Base-by-base conservation (phyloP, 1,140 invertebrate species). In the Brachionus asplanchnoidis region DNA sequence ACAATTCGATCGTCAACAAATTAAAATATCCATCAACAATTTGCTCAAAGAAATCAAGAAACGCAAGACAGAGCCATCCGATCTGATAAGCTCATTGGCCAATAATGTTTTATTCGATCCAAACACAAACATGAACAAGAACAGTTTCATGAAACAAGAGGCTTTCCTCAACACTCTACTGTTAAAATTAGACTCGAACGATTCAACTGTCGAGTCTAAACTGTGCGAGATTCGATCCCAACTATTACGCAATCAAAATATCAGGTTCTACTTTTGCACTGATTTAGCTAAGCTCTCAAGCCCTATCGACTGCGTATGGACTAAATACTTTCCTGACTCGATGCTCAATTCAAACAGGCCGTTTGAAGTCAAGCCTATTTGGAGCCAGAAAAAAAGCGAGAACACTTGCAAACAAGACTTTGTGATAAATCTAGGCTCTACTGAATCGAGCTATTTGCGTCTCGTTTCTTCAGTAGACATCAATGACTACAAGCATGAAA, bases 401-500 rank as follows among this genome's bases (percentile, higher is more conserved):
- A 68, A 1, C 20, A 42, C 40, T 17, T 8, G 42, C 9, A 85
- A 44, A 80, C 87, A 88, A 91, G 92, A 85, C 92, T 92, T 87
- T 87, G 92, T 95, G 80, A 91, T 94, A 85, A 94, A 94, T n/a
- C 91, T 96, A 85, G 94, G 94, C 28, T 93, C 94, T 44, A 92
- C 94, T 68, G 95, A 97, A 88, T 94, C 94, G 0, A 92, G 92
- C 1, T 95, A 93, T 89, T 90, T 95, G 23, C 90, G 91, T 84
- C 94, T 94, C 88, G 90, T 91, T 23, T 91, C 79, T 92, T 66
- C 91, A 92, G 20, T 92, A 32, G 79, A 92, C 85, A 92, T 95
- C 44, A 91, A 88, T 0, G 91, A 93, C 56, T 93, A 91, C 87
- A 88, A 91, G 23, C 90, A 93, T 88, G 90, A 91, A 1, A 93